These are phyloP conservation scores for Sarcophaga rosellei DNA, from an alignment of 2,888 invertebrate species.

Conservation along the genomic window DNA sequence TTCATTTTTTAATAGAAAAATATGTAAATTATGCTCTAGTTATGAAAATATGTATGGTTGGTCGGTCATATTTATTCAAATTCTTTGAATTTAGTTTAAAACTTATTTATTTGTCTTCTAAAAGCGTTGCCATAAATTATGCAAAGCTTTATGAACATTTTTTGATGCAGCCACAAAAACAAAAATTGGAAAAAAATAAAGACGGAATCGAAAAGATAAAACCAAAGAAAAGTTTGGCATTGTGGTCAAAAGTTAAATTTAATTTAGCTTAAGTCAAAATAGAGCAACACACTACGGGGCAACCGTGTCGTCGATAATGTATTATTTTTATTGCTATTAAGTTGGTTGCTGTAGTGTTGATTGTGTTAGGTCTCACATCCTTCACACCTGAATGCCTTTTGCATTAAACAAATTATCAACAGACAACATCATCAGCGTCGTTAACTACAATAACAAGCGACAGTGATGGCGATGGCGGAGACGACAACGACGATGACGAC, in stretches of 20 bases:
- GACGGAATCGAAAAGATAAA: not conserved
- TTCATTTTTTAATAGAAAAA: conserved; percentile 40
- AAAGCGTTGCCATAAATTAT: conserved; percentile 45
- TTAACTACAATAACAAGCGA: not conserved
- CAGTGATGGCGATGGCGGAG: not conserved
- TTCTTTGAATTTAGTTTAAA: conserved; percentile 38
- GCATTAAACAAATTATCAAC: conserved; percentile 74
- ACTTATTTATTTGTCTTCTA: conserved; percentile 10
- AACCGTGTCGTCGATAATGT: not conserved
- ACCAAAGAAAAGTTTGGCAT: conserved; percentile 51
- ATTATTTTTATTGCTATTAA: conserved; percentile 21
- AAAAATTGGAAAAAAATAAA: too few relatives aligned
- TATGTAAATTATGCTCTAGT: conserved; percentile 59
- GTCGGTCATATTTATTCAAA: conserved; percentile 38
- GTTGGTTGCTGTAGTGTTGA: too few relatives aligned
- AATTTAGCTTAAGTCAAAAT: too few relatives aligned
- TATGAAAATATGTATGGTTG: conserved; percentile 35
- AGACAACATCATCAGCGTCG: conserved; percentile 61
- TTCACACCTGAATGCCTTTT: conserved; percentile 79
- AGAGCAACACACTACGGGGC: too few relatives aligned
- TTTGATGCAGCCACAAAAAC: not conserved
- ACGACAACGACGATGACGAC: conserved; percentile 38
- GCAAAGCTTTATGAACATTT: conserved; percentile 29
- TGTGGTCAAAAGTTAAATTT: conserved; percentile 53
- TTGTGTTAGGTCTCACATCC: conserved; percentile 72